Percentiles rank a stretch among this genome's conserved stretches.
These are phyloP conservation scores for Seira musarum DNA, from an alignment of 2,888 invertebrate species.

Conservation along the genomic window DNA sequence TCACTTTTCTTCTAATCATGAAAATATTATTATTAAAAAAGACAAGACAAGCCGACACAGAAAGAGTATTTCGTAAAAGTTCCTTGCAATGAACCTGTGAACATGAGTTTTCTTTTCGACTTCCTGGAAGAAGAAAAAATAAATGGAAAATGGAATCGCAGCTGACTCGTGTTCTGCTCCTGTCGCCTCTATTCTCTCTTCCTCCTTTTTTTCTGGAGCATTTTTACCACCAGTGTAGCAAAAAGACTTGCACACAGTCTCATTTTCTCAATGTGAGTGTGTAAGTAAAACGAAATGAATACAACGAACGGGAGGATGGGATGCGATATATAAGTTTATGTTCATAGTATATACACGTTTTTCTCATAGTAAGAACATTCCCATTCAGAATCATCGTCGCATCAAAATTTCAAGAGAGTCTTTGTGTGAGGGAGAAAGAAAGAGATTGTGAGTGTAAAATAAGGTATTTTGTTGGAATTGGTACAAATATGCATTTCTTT, in stretches of 20 bases:
- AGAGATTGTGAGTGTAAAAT: conserved; percentile 45
- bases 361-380: too few species aligned
- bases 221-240: not conserved
- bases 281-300: too few species aligned
- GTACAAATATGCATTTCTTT: conserved; percentile 56
- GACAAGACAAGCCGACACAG: conserved; percentile 28
- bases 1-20: conserved; percentile 34
- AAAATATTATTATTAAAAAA: conserved; percentile 51
- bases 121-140: conserved; percentile 52
- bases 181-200: not conserved
- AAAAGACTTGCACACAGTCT: too few species aligned
- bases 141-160: conserved; percentile 56
- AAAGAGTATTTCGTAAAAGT: conserved; percentile 30
- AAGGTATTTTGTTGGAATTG: conserved; percentile 55
- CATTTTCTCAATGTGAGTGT: too few species aligned
- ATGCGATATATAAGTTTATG: too few species aligned
- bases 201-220: not conserved
- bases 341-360: too few species aligned
- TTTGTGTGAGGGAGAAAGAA: not conserved
- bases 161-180: conserved; percentile 50
- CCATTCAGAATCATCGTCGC: not conserved
- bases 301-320: too few species aligned
- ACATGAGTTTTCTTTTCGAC: conserved; percentile 51
- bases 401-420: not conserved
- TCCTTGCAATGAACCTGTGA: conserved; percentile 46